phyloP scores from a whole-genome alignment of 2,113 vertebrate genomes.

The Synodontis membranacea region DNA sequence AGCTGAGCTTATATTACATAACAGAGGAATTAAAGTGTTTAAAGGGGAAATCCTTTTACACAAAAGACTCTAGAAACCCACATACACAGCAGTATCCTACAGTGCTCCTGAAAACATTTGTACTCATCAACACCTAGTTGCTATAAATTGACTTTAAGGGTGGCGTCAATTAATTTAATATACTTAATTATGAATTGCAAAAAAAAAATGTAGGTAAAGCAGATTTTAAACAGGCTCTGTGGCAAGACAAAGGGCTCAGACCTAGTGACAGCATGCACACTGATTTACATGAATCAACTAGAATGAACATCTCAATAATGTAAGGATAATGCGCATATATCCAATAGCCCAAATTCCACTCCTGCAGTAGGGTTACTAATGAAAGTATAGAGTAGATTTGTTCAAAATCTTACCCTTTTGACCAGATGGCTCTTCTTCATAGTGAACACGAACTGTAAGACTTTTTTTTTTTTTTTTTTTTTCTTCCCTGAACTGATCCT shows the following conservation, averaged over 20 bases:
- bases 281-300: neutral
- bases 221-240: neutral
- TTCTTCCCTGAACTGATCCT: neutral
- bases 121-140: neutral
- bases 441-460: slow-evolving; percentile 29
- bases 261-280: neutral
- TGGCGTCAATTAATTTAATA: slow-evolving; percentile 17
- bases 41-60: neutral
- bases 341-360: neutral
- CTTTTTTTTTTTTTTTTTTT: too few species aligned
- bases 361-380: neutral
- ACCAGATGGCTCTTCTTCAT: slow-evolving; percentile 86
- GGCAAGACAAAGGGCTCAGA: slow-evolving; percentile 36
- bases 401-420: slow-evolving; percentile 77
- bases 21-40: slow-evolving; percentile 17
- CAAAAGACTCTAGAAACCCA: neutral
- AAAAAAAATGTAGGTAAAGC: neutral
- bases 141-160: slow-evolving; percentile 27
- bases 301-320: neutral
- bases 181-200: neutral
- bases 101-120: neutral
- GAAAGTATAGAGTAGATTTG: neutral
- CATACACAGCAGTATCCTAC: neutral
- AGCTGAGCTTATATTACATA: slow-evolving; percentile 13
- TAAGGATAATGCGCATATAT: neutral